A percentile compares a stretch with the other conserved stretches of the same genome.
These are phyloP conservation scores for Pristionchus maxplancki DNA, from an alignment of 2,888 invertebrate species.

Conservation along the genomic window DNA sequence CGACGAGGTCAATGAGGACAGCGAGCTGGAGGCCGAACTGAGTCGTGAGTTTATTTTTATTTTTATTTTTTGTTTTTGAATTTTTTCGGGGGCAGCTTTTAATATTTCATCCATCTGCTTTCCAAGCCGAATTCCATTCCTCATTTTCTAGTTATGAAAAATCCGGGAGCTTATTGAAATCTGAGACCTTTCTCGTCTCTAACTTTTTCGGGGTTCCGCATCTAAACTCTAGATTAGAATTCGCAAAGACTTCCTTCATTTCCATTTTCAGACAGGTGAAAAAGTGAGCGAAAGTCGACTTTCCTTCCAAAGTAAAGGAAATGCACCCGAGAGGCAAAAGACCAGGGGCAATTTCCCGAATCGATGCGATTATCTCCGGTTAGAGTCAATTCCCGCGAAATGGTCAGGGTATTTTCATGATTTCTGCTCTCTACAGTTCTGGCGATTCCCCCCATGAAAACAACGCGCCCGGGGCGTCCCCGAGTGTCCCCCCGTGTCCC, in stretches of 20 bases:
- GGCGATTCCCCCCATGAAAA: too few species aligned
- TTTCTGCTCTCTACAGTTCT: too few species aligned
- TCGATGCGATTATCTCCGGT: background rate
- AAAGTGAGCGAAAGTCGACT: background rate
- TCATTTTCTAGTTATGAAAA: conserved; percentile 4
- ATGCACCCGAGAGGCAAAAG: background rate
- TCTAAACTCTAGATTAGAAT: background rate
- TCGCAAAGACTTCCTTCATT: background rate
- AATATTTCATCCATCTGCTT: background rate
- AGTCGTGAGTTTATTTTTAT: conserved; percentile 29
- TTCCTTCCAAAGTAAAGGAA: background rate
- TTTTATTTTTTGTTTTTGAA: background rate
- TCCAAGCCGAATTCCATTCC: background rate
- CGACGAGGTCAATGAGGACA: background rate
- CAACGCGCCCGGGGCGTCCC: too few species aligned
- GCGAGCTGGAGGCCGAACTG: conserved; percentile 22
- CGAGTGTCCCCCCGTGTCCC: too few species aligned
- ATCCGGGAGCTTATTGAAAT: background rate
- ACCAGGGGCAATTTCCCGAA: background rate
- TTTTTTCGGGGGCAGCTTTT: background rate
- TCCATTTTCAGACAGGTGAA: background rate
- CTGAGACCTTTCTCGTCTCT: background rate
- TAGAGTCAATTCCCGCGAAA: background rate
- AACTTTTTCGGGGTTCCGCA: background rate
- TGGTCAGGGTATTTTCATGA: background rate